Evolutionary conservation across 2,888 invertebrate genomes (phyloP).

Genomic region (Rosalia funebris): DNA sequence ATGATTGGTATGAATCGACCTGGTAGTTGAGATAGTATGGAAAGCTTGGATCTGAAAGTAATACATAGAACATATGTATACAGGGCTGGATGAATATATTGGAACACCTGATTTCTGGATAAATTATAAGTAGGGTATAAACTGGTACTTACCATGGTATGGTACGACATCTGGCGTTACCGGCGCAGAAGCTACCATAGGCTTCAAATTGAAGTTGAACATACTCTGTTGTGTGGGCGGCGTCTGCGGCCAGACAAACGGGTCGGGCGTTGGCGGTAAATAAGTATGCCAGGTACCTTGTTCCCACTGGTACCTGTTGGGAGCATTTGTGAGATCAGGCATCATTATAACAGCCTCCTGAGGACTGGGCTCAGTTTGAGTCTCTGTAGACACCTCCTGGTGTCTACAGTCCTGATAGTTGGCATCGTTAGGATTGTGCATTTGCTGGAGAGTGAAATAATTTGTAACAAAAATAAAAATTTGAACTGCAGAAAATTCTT

Average conservation of each 20-base stretch:
- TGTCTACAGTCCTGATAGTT: too few species aligned
- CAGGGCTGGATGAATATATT: too few species aligned
- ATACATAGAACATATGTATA: too few species aligned
- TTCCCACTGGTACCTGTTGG: constrained; percentile 36
- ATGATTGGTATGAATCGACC: constrained; percentile 42
- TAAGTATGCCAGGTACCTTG: constrained; percentile 42
- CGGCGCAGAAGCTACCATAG: constrained; percentile 54
- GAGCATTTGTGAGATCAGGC: constrained; percentile 4
- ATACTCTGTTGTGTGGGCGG: constrained; percentile 38
- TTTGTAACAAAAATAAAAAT: too few species aligned
- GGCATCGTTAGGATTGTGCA: constrained; percentile 36
- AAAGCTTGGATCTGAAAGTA: constrained; percentile 47
- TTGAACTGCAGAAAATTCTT: too few species aligned
- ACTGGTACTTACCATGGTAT: constrained; percentile 28
- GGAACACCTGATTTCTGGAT: too few species aligned
- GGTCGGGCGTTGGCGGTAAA: constrained; percentile 36
- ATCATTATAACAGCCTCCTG: constrained; percentile 8
- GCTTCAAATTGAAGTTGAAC: constrained; percentile 45
- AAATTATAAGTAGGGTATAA: too few species aligned
- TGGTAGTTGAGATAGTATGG: constrained; percentile 51
- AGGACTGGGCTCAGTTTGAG: constrained; percentile 24
- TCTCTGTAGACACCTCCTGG: constrained; percentile 30
- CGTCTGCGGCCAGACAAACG: constrained; percentile 47
- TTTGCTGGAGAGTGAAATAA: constrained; percentile 38
- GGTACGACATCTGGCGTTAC: constrained; percentile 52